Percentiles rank a stretch among this genome's conserved stretches.
These are phyloP conservation scores for Pedetes capensis DNA, from an alignment of 2,113 vertebrate genomes.

Conservation along the genomic window DNA sequence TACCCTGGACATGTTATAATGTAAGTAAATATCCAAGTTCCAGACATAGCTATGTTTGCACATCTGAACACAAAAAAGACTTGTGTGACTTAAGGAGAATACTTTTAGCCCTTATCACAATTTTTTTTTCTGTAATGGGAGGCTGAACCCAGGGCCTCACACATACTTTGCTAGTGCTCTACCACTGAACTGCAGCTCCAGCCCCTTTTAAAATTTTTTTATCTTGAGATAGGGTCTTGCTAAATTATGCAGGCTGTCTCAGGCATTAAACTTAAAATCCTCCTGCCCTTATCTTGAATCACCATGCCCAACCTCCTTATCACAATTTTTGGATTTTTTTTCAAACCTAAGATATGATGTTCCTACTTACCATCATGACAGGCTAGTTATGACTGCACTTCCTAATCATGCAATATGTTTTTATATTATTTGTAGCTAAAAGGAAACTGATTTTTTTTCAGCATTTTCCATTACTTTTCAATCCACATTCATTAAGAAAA, in stretches of 20 bases:
- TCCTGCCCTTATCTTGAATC: no score
- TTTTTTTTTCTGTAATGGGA: no score
- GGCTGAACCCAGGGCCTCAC: no score
- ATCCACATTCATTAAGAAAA: neutral
- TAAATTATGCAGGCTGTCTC: no score
- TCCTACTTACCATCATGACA: neutral
- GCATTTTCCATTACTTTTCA: slow-evolving; percentile 53
- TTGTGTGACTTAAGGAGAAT: neutral
- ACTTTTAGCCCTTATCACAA: neutral
- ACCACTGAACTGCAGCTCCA: no score
- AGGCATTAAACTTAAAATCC: no score
- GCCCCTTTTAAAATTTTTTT: no score
- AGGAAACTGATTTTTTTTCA: slow-evolving; percentile 7
- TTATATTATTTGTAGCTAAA: slow-evolving; percentile 46
- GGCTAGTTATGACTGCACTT: neutral
- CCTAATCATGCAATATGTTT: neutral
- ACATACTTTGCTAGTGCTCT: no score
- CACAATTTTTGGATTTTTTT: neutral
- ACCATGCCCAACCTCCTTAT: no score
- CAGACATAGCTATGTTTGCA: neutral
- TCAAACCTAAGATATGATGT: neutral
- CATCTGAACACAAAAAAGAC: neutral
- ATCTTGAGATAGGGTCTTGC: no score
- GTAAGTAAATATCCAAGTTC: neutral
- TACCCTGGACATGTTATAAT: neutral